These are phyloP conservation scores for Burhinus oedicnemus DNA, from an alignment of 2,113 vertebrate genomes.

Conservation along the genomic window DNA sequence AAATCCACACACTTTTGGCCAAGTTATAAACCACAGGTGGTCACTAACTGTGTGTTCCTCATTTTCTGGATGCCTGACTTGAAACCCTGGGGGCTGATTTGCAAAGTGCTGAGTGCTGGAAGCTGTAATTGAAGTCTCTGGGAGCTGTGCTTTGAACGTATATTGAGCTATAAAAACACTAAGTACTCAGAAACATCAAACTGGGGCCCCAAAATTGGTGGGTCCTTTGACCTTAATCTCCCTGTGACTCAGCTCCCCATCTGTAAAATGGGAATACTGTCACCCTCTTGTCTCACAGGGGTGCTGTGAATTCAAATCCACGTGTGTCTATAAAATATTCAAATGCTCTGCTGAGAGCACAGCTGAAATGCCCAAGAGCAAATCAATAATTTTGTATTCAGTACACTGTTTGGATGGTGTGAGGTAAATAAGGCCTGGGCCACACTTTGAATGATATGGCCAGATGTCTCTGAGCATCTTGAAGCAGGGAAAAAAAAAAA, in stretches of 20 bases:
- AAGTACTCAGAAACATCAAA: constrained; percentile 42
- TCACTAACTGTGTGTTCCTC: constrained; percentile 68
- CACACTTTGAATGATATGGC: not conserved
- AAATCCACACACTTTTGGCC: constrained; percentile 51
- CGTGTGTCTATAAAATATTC: not conserved
- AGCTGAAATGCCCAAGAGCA: not conserved
- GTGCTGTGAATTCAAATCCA: constrained; percentile 13
- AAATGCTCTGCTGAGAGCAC: not conserved
- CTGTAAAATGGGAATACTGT: constrained; percentile 24
- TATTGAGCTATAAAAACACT: constrained; percentile 58
- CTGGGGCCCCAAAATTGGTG: constrained; percentile 12
- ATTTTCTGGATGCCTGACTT: constrained; percentile 72
- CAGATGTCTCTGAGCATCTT: constrained; percentile 38
- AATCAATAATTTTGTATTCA: constrained; percentile 47
- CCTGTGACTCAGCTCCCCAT: constrained; percentile 34
- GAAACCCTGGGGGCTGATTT: constrained; percentile 67
- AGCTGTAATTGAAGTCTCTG: constrained; percentile 66
- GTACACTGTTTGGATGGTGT: not conserved
- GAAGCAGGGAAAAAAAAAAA: not conserved
- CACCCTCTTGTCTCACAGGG: not conserved
- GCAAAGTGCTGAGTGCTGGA: constrained; percentile 65
- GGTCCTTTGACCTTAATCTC: constrained; percentile 56
- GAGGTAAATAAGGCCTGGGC: constrained; percentile 33
- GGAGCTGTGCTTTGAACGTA: constrained; percentile 56
- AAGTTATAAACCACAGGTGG: constrained; percentile 70